Conservation (phyloP, 2,797 vertebrate species). For the Carapus acus region DNA sequence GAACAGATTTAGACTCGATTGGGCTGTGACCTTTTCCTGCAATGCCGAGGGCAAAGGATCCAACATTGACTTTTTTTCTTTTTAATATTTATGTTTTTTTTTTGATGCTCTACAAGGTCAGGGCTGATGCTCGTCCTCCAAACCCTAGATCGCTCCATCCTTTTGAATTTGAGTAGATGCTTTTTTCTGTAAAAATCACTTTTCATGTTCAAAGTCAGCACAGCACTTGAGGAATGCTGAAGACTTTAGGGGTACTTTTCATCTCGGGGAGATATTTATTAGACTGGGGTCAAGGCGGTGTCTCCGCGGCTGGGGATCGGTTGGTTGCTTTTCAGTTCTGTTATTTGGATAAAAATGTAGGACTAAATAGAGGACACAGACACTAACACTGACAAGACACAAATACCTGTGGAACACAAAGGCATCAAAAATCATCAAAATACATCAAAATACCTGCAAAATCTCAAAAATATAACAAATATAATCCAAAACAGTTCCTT, state of each 20-base stretch:
- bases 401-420: no score
- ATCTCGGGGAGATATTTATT: constrained; percentile 39
- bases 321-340: no score
- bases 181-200: constrained; percentile 59
- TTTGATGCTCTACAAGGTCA: constrained; percentile 71
- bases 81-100: constrained; percentile 69
- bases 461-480: no score
- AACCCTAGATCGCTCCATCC: constrained; percentile 54
- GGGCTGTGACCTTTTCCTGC: constrained; percentile 63
- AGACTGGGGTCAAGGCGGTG: constrained; percentile 38
- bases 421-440: no score
- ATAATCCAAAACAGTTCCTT: no score
- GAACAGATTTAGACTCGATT: constrained; percentile 64
- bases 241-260: constrained; percentile 57
- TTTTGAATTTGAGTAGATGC: constrained; percentile 55
- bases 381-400: no score
- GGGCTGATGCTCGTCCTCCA: constrained; percentile 62
- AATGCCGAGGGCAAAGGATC: constrained; percentile 56
- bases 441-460: no score
- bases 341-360: no score
- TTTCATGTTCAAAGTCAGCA: constrained; percentile 61
- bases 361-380: no score
- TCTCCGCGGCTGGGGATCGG: constrained; percentile 26
- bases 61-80: constrained; percentile 61
- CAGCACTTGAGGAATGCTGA: constrained; percentile 47